Percentiles rank a stretch among this genome's conserved stretches.
Conservation (phyloP, 2,797 vertebrate species). For the Lophotriccus pileatus region DNA sequence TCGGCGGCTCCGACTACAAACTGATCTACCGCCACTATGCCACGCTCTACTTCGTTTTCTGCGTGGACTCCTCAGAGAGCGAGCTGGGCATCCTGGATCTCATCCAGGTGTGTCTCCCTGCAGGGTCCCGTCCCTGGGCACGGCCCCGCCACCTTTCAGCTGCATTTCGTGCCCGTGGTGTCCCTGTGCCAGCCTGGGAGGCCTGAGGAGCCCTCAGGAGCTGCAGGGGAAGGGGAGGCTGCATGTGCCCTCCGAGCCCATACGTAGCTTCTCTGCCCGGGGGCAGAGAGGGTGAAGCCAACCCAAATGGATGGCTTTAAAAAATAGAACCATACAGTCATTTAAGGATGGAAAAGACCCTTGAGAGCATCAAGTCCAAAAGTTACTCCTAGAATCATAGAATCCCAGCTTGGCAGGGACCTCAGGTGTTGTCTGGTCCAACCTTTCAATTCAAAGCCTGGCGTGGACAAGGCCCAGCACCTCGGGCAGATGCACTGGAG, state of each 20-base stretch:
- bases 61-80: slow-evolving; percentile 97
- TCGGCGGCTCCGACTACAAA: slow-evolving; percentile 87
- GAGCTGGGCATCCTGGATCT: slow-evolving; percentile 85
- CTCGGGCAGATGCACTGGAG: too few relatives aligned
- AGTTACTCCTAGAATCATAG: background rate
- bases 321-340: rapidly evolving
- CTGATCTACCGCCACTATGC: slow-evolving; percentile 98
- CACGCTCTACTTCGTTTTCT: slow-evolving; percentile 98
- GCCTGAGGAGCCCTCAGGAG: background rate
- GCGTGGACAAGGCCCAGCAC: background rate
- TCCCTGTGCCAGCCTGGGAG: background rate
- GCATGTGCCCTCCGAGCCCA: rapidly evolving
- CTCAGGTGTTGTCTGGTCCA: background rate
- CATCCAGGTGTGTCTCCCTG: slow-evolving; percentile 75
- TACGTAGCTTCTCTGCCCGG: rapidly evolving
- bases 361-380: background rate
- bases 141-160: rapidly evolving
- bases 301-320: rapidly evolving
- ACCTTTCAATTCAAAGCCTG: background rate
- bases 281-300: background rate
- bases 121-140: background rate
- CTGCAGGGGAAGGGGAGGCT: rapidly evolving
- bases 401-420: background rate
- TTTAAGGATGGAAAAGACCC: background rate
- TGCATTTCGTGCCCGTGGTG: rapidly evolving